Conservation (phyloP, 2,797 vertebrate genomes). For the Hemitrygon akajei region DNA sequence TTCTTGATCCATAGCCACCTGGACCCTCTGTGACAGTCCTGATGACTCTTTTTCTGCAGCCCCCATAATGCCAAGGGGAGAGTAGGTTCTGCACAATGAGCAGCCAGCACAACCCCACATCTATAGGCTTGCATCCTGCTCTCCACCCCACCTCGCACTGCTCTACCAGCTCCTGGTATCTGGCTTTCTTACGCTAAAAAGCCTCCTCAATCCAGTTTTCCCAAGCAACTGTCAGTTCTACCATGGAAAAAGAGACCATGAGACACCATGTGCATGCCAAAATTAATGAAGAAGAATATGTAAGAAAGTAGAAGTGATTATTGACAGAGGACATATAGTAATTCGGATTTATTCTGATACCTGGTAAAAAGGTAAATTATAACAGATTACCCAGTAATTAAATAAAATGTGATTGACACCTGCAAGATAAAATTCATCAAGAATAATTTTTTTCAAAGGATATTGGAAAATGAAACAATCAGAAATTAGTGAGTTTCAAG, state of each 20-base stretch:
- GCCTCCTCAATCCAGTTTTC: too few species aligned
- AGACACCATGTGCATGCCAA: neutral
- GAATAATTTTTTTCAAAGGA: neutral
- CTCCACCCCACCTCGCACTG: too few species aligned
- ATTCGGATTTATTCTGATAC: neutral
- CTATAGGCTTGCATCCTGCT: too few species aligned
- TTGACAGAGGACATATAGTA: neutral
- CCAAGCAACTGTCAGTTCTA: too few species aligned
- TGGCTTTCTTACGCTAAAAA: too few species aligned
- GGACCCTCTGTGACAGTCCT: too few species aligned
- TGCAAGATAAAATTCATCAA: neutral
- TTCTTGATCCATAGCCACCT: too few species aligned
- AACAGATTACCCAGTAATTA: neutral
- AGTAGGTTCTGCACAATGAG: too few species aligned
- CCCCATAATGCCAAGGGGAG: too few species aligned
- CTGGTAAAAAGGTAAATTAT: neutral
- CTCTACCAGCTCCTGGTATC: too few species aligned
- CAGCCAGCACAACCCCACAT: too few species aligned
- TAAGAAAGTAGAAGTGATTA: neutral
- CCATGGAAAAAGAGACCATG: neutral
- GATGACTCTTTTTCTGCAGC: too few species aligned
- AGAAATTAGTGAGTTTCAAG: neutral
- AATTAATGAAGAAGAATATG: neutral
- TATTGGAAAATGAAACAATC: neutral
- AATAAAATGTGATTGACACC: neutral